phyloP scores from a whole-genome alignment of 2,113 vertebrate species.

The Ochotona princeps region DNA sequence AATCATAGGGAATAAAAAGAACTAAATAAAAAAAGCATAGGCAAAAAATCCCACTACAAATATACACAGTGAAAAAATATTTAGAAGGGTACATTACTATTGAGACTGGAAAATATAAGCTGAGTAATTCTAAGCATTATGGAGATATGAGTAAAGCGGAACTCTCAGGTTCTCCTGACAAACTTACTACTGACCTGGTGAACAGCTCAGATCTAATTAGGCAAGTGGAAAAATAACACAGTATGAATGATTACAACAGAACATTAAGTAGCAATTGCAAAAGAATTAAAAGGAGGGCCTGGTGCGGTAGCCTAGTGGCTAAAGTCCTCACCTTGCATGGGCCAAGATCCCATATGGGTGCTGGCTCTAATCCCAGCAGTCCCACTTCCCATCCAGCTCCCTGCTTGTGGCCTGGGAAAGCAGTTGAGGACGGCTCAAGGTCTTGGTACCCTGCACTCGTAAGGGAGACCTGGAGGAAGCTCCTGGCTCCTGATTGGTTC shows the following conservation, averaged over 20 bases:
- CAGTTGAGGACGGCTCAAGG: no score
- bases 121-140: neutral
- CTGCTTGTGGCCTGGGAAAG: no score
- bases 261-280: conserved; percentile 26
- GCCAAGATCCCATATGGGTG: no score
- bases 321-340: no score
- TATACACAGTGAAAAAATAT: neutral
- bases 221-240: conserved; percentile 3
- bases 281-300: neutral
- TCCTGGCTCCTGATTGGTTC: no score
- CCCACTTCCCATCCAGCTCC: no score
- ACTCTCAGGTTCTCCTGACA: neutral
- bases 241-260: neutral
- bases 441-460: no score
- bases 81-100: neutral
- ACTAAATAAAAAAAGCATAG: neutral
- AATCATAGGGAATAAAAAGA: conserved; percentile 27
- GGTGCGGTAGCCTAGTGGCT: no score
- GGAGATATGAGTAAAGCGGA: neutral
- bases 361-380: no score
- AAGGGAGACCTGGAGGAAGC: no score
- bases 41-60: conserved; percentile 23
- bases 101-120: neutral
- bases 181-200: conserved; percentile 10
- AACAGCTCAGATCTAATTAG: conserved; percentile 15